Percentiles rank a stretch among this genome's conserved stretches.
Evolutionary conservation across 2,113 vertebrate species (phyloP).

Genomic region (Lepus europaeus): DNA sequence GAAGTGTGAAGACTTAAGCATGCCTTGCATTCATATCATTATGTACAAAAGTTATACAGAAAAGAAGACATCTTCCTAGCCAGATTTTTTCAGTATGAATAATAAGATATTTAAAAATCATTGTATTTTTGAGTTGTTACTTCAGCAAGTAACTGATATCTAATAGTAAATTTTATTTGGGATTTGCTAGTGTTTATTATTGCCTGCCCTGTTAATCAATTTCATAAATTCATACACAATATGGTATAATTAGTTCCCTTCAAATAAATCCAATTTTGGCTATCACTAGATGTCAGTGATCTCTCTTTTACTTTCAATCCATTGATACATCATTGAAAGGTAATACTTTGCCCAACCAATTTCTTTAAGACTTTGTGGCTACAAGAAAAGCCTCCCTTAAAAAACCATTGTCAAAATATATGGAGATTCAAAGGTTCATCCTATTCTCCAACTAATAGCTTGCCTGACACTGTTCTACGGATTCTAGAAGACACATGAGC

Average conservation of each 20-base stretch:
- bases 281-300: fast-evolving
- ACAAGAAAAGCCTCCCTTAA: background rate
- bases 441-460: background rate
- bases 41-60: constrained; percentile 80
- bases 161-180: background rate
- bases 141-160: constrained; percentile 22
- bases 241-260: background rate
- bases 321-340: background rate
- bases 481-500: background rate
- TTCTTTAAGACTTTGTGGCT: background rate
- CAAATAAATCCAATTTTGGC: background rate
- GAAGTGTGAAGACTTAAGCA: constrained; percentile 88
- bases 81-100: constrained; percentile 62
- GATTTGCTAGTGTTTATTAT: background rate
- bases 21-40: constrained; percentile 85
- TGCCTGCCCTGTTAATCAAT: background rate
- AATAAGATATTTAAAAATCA: constrained; percentile 68
- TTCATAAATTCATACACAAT: background rate
- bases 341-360: background rate
- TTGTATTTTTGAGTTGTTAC: constrained; percentile 39
- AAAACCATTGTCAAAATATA: background rate
- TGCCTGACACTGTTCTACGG: background rate
- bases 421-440: background rate
- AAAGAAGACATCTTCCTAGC: constrained; percentile 76
- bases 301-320: constrained; percentile 3